Percentiles rank a stretch among this genome's conserved stretches.
These are phyloP conservation scores for Arnoldichthys spilopterus DNA, from an alignment of 2,797 vertebrate species.

Conservation along the genomic window DNA sequence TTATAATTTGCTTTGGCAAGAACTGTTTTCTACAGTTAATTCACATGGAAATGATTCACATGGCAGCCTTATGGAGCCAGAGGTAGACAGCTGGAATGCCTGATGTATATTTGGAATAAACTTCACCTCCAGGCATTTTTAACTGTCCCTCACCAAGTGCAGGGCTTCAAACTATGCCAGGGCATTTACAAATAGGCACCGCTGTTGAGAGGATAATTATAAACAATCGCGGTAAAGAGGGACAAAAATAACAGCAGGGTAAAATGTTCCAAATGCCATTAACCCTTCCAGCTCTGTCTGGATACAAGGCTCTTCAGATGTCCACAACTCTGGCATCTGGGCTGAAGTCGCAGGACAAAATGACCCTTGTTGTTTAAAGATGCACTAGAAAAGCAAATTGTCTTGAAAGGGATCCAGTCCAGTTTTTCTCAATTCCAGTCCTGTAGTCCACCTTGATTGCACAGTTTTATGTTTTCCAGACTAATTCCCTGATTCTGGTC, in stretches of 20 bases:
- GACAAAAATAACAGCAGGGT: constrained; percentile 49
- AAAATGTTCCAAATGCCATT: constrained; percentile 53
- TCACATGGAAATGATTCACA: background rate
- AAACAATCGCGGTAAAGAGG: constrained; percentile 55
- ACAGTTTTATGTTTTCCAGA: too few species aligned
- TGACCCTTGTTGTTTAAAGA: too few species aligned
- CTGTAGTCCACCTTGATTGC: too few species aligned
- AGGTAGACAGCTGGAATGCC: constrained; percentile 43
- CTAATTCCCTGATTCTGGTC: too few species aligned
- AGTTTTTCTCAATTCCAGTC: too few species aligned
- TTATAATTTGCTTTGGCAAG: background rate
- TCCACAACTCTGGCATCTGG: too few species aligned
- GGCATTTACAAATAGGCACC: constrained; percentile 57
- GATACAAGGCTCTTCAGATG: constrained; percentile 14
- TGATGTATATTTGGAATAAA: constrained; percentile 45
- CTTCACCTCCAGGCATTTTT: constrained; percentile 56
- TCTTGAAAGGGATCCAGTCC: too few species aligned
- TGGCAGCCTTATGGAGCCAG: constrained; percentile 29
- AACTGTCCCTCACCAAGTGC: constrained; percentile 53
- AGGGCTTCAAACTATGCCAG: constrained; percentile 46
- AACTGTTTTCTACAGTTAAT: background rate
- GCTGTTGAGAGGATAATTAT: constrained; percentile 54
- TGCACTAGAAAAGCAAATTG: too few species aligned
- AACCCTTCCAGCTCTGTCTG: constrained; percentile 21
- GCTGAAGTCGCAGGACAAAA: too few species aligned